phyloP scores from a whole-genome alignment of 2,113 vertebrate genomes.

The Callocephalon fimbriatum region DNA sequence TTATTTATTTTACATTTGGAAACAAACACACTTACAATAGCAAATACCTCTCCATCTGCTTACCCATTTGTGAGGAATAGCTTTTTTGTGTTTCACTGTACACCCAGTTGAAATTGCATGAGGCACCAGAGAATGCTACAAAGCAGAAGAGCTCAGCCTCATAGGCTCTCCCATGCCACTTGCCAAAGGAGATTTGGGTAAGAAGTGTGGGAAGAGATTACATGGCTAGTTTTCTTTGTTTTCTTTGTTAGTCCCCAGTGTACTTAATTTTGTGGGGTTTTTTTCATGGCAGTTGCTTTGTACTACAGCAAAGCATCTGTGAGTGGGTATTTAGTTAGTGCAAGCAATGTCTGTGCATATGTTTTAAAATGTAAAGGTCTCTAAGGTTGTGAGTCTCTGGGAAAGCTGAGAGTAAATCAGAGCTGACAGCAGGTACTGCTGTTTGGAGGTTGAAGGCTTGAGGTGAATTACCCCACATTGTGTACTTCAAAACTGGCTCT shows the following conservation, averaged over 20 bases:
- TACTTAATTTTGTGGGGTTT: not conserved
- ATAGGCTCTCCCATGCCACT: constrained; percentile 11
- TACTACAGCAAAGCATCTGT: not conserved
- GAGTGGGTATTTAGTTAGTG: not conserved
- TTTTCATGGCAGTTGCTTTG: not conserved
- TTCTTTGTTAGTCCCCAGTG: constrained; percentile 32
- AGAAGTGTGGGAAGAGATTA: constrained; percentile 70
- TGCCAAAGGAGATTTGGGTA: constrained; percentile 58
- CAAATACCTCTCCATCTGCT: constrained; percentile 59
- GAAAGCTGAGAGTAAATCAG: not conserved
- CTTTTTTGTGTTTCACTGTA: constrained; percentile 22
- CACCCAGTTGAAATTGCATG: constrained; percentile 24
- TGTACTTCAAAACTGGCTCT: not conserved
- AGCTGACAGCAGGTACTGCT: not conserved
- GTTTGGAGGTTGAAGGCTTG: not conserved
- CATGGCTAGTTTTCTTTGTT: constrained; percentile 19
- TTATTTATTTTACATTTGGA: not conserved
- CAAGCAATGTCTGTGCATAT: not conserved
- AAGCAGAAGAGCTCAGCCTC: constrained; percentile 40
- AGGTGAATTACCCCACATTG: not conserved
- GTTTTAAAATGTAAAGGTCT: not conserved
- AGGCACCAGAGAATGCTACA: constrained; percentile 41
- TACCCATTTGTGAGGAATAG: constrained; percentile 39
- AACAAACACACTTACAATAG: constrained; percentile 39
- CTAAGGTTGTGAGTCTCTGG: not conserved